Evolutionary conservation across 2,113 vertebrate species (phyloP).

Genomic region (Rhinopomastus cyanomelas): DNA sequence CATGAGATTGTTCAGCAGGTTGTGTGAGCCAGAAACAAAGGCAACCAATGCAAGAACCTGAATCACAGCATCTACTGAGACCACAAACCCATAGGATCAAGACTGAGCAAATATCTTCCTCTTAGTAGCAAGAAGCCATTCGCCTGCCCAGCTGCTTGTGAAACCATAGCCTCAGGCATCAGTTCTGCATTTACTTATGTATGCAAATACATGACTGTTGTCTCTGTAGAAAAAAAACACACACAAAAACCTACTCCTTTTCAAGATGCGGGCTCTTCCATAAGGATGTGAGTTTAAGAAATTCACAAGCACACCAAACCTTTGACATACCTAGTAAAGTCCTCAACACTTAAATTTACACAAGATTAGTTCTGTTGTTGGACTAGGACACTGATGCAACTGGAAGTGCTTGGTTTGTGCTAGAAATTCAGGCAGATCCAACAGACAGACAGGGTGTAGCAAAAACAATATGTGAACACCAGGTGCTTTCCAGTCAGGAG

Average conservation of each 20-base stretch:
- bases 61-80: not conserved
- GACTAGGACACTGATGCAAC: not conserved
- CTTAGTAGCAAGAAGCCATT: not conserved
- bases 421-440: not conserved
- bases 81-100: not conserved
- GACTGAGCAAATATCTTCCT: not conserved
- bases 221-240: too few relatives aligned
- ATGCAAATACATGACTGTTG: not conserved
- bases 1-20: not conserved
- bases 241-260: not conserved
- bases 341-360: not conserved
- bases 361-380: accelerated
- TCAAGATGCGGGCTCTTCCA: not conserved
- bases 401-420: not conserved
- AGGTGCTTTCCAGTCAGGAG: not conserved
- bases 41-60: not conserved
- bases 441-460: not conserved
- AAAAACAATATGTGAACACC: not conserved
- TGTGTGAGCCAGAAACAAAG: not conserved
- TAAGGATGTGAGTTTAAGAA: not conserved
- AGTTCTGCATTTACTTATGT: not conserved
- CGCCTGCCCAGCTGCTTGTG: not conserved
- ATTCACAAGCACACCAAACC: not conserved
- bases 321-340: not conserved
- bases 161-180: not conserved